Conservation (phyloP, 2,797 vertebrate species). For the Gobionotothen gibberifrons region DNA sequence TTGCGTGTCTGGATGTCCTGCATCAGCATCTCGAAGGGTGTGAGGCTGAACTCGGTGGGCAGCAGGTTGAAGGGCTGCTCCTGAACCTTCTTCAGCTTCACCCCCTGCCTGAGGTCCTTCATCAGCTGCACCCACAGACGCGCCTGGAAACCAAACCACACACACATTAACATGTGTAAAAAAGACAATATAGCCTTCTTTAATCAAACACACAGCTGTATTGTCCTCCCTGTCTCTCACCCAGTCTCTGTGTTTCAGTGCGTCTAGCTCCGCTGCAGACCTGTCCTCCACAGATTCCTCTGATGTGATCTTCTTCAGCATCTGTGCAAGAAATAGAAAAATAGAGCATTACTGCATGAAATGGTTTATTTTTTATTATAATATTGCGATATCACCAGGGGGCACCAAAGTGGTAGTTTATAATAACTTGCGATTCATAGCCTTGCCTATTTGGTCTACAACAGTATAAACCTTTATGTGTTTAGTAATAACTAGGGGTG, state of each 20-base stretch:
- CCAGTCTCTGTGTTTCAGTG: constrained; percentile 93
- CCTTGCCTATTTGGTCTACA: no score
- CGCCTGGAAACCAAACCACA: constrained; percentile 78
- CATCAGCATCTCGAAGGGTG: constrained; percentile 98
- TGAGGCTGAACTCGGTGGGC: constrained; percentile 96
- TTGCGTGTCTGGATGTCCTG: constrained; percentile 94
- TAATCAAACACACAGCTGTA: constrained; percentile 1
- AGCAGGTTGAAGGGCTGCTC: constrained; percentile 93
- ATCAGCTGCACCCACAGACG: constrained; percentile 97
- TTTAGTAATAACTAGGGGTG: no score
- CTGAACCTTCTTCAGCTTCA: constrained; percentile 97
- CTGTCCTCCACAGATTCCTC: constrained; percentile 83
- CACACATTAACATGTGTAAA: constrained; percentile 19
- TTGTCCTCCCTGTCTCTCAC: constrained; percentile 73
- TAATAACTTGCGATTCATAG: no score
- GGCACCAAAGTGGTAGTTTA: no score
- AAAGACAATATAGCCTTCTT: constrained; percentile 1
- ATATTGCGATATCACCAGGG: no score
- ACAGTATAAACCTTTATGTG: no score
- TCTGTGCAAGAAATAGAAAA: constrained; percentile 73
- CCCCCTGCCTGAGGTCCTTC: constrained; percentile 94
- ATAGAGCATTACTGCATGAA: no score
- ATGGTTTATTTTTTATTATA: no score
- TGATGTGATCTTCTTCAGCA: constrained; percentile 90
- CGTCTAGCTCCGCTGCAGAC: constrained; percentile 86